Evolutionary conservation across 2,888 invertebrate genomes (phyloP).

Genomic region (Cataglyphis altisquamis): DNA sequence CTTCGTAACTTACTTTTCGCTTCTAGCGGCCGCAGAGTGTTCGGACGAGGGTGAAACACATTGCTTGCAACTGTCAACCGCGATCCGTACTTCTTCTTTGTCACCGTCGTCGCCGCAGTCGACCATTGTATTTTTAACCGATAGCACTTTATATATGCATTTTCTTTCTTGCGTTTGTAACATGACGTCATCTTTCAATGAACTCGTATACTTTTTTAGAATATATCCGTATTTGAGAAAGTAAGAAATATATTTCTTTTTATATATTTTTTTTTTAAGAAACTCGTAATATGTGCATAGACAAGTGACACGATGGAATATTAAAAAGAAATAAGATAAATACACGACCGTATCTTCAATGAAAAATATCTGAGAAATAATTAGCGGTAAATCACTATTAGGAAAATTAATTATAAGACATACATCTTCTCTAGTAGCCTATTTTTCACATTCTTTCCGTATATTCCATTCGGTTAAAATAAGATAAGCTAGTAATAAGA

Average conservation of each 20-base stretch:
- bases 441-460: background rate
- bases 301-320: background rate
- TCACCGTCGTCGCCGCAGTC: constrained; percentile 56
- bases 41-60: constrained; percentile 55
- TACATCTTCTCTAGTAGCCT: background rate
- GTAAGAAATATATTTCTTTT: background rate
- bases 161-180: constrained; percentile 15
- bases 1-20: constrained; percentile 54
- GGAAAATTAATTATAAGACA: background rate
- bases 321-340: background rate
- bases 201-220: constrained; percentile 47
- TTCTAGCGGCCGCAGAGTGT: constrained; percentile 53
- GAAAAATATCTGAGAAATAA: background rate
- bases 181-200: constrained; percentile 52
- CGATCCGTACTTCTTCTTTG: constrained; percentile 55
- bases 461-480: constrained; percentile 31
- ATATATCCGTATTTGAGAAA: background rate
- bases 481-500: constrained; percentile 47
- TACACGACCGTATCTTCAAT: background rate
- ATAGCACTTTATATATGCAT: constrained; percentile 34
- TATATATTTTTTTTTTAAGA: background rate
- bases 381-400: background rate
- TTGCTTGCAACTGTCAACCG: constrained; percentile 39
- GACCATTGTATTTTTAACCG: constrained; percentile 72
- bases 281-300: background rate